Percentiles rank a stretch among this genome's conserved stretches.
Evolutionary conservation across 2,113 vertebrate species (phyloP).

Genomic region (Phylloscopus trochilus): DNA sequence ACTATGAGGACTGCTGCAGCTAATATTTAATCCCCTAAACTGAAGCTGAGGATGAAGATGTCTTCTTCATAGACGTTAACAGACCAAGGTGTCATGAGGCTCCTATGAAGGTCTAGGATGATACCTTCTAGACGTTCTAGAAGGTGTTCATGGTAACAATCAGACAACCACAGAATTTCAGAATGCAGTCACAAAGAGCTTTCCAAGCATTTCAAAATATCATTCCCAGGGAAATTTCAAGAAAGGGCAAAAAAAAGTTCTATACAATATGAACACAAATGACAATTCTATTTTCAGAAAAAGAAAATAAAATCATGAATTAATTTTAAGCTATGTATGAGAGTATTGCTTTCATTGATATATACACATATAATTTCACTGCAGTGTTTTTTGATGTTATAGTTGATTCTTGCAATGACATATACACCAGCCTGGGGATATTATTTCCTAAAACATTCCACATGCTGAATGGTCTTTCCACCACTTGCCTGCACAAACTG

Average conservation of each 20-base stretch:
- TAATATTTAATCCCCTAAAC: not conserved
- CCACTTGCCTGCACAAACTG: not conserved
- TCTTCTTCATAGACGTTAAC: not conserved
- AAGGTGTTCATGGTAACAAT: not conserved
- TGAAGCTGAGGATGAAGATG: not conserved
- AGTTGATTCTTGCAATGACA: not conserved
- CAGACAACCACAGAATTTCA: not conserved
- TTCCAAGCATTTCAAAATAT: not conserved
- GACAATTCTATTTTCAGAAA: not conserved
- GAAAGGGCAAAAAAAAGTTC: not conserved
- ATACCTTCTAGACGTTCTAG: too few species aligned
- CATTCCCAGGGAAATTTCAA: not conserved
- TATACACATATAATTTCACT: not conserved
- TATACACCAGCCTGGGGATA: not conserved
- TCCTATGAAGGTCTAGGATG: not conserved
- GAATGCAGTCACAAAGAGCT: not conserved
- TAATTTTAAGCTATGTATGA: not conserved
- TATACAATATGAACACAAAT: not conserved
- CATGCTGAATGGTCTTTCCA: not conserved
- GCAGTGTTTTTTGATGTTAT: not conserved
- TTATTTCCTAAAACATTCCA: constrained; percentile 3
- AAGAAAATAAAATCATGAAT: not conserved
- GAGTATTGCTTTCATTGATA: not conserved
- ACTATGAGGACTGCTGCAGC: not conserved
- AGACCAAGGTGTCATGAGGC: not conserved